Base-by-base conservation (phyloP, 1,140 invertebrate genomes). In the Drosophila cardini region DNA sequence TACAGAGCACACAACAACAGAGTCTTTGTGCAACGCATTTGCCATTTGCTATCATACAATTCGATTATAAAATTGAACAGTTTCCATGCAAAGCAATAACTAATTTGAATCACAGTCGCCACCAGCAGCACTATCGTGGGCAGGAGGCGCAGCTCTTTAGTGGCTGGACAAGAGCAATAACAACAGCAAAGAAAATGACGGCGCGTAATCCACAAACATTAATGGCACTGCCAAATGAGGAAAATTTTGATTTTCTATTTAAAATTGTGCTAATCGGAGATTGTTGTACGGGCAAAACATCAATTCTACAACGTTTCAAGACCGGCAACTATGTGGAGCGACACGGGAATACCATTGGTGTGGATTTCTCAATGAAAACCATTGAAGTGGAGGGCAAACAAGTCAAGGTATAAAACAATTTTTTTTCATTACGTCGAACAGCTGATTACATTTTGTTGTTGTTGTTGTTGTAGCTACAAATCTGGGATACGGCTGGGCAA, bases 291-390 rank as follows among this genome's bases (percentile, higher is more conserved):
- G 96, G 96, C 18, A 97, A 97, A 91, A 97, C 96, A 10, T 96
- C 96, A 90, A 95, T 98, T 77, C 96, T 98, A 45, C 97, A 98
- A 92, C 94, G 97, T 69, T 97, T 99, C 92, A 98, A 97, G 92
- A 97, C 97, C 61, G 98, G 98, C 68, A 98, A 96, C 71, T 99
- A 97, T 91, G 95, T 98, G 64, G 97, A 98, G 93, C 95, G 96
- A 80, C 97, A 98, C 92, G 97, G 97, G 16, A 98, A 97, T 90
- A 98, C 98, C 21, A 98, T 99, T 84, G 98, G 98, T 53, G 98
- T 99, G 26, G 98, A 99, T 93, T 99, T 98, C 93, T 98, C 97
- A 64, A 98, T 98, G 97, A 98, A 98, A 95, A 98, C 97, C 18
- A 94, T 99, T 7, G 94, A 96, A 61, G 95, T 99, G 50, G 97